Evolutionary conservation across 2,113 vertebrate species (phyloP).

Genomic region (Erinaceus europaeus): DNA sequence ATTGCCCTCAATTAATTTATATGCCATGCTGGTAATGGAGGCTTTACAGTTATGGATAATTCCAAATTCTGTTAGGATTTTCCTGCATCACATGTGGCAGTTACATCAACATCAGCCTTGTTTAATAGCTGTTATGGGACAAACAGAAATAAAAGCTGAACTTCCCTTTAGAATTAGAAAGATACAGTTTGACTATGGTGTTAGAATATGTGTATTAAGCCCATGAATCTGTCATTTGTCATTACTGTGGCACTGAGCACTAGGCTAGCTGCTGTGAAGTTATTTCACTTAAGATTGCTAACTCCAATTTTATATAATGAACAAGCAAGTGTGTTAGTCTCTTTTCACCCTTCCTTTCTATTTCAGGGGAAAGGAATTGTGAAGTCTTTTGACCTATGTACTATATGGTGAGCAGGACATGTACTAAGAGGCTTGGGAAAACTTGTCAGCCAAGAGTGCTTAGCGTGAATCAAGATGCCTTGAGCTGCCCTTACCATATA

Average conservation of each 20-base stretch:
- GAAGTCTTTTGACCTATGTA: too few relatives aligned
- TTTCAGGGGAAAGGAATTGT: too few relatives aligned
- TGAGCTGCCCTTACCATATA: too few relatives aligned
- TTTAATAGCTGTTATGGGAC: background rate
- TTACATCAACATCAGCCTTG: background rate
- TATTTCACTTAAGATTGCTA: background rate
- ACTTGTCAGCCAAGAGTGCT: too few relatives aligned
- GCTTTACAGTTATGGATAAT: background rate
- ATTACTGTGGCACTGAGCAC: background rate
- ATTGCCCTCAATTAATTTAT: constrained; percentile 32
- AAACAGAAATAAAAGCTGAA: background rate
- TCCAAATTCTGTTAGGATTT: background rate
- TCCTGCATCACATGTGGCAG: background rate
- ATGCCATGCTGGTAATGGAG: background rate
- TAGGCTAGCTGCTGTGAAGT: background rate
- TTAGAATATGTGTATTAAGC: background rate
- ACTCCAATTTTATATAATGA: background rate
- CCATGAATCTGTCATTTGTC: background rate
- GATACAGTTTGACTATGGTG: background rate
- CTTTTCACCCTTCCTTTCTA: too few relatives aligned
- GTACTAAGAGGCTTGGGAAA: too few relatives aligned
- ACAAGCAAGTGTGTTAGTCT: background rate
- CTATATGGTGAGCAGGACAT: too few relatives aligned
- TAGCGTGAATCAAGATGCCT: too few relatives aligned
- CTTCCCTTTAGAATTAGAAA: background rate